Evolutionary conservation across 2,797 vertebrate genomes (phyloP).

Genomic region (Calcarius lapponicus): DNA sequence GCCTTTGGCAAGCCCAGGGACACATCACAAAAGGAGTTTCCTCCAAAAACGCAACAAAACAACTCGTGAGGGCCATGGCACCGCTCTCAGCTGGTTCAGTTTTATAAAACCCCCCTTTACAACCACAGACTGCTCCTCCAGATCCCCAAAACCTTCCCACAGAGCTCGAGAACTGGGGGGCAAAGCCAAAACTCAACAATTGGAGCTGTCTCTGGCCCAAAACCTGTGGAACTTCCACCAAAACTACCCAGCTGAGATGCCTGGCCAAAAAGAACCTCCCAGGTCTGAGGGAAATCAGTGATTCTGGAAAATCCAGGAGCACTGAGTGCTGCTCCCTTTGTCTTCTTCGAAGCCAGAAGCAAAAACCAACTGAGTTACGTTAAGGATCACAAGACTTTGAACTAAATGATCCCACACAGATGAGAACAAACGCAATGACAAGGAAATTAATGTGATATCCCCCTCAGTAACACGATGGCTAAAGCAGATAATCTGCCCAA

Average conservation of each 20-base stretch:
- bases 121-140: background rate
- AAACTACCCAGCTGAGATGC: rapidly evolving
- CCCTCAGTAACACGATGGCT: slow-evolving; percentile 19
- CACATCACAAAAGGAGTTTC: background rate
- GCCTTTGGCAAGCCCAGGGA: background rate
- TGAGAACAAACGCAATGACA: background rate
- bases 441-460: slow-evolving; percentile 7
- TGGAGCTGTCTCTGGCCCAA: background rate
- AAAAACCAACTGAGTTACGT: background rate
- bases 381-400: background rate
- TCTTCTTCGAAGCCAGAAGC: background rate
- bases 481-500: slow-evolving; percentile 11
- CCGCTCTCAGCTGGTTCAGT: background rate
- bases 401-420: background rate
- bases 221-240: background rate
- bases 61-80: rapidly evolving
- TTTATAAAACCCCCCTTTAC: background rate
- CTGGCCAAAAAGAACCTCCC: background rate
- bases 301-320: background rate
- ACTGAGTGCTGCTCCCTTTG: background rate
- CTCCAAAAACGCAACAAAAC: background rate
- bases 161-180: rapidly evolving
- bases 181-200: background rate
- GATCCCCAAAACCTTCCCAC: background rate
- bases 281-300: background rate